phyloP scores from a whole-genome alignment of 2,113 vertebrate genomes.

The Pelecanus crispus region DNA sequence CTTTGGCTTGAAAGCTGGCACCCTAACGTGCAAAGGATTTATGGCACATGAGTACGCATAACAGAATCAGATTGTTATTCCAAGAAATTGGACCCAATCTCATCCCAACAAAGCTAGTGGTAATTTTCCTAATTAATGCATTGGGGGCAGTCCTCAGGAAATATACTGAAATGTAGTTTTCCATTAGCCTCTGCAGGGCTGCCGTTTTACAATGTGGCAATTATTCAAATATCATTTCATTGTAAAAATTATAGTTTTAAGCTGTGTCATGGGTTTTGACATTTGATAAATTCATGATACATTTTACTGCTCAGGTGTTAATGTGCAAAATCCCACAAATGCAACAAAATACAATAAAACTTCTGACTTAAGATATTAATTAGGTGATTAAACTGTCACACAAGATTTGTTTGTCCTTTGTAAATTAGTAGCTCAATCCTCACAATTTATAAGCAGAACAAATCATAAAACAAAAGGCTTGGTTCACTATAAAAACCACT shows the following conservation, averaged over 20 bases:
- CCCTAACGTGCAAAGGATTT: not conserved
- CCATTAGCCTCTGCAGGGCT: not conserved
- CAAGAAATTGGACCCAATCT: not conserved
- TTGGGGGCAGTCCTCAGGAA: not conserved
- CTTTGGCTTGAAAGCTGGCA: not conserved
- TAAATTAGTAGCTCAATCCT: conserved; percentile 33
- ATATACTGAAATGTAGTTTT: not conserved
- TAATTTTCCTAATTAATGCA: conserved; percentile 16
- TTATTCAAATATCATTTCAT: conserved; percentile 37
- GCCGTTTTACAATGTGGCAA: not conserved
- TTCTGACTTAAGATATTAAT: conserved; percentile 47
- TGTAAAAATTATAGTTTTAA: conserved; percentile 39
- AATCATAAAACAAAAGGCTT: conserved; percentile 41
- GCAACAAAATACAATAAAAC: conserved; percentile 30
- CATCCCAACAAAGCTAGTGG: not conserved
- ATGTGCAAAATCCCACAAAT: conserved; percentile 31
- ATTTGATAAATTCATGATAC: conserved; percentile 27
- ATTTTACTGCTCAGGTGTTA: conserved; percentile 27
- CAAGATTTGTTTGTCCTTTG: conserved; percentile 25
- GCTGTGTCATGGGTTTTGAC: conserved; percentile 14
- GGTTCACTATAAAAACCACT: not conserved
- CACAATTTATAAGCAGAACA: conserved; percentile 28
- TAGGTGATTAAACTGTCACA: conserved; percentile 37
- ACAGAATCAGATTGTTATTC: not conserved
- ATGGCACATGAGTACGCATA: not conserved